Conservation (phyloP, 2,888 invertebrate species). For the Ectobius pallidus region DNA sequence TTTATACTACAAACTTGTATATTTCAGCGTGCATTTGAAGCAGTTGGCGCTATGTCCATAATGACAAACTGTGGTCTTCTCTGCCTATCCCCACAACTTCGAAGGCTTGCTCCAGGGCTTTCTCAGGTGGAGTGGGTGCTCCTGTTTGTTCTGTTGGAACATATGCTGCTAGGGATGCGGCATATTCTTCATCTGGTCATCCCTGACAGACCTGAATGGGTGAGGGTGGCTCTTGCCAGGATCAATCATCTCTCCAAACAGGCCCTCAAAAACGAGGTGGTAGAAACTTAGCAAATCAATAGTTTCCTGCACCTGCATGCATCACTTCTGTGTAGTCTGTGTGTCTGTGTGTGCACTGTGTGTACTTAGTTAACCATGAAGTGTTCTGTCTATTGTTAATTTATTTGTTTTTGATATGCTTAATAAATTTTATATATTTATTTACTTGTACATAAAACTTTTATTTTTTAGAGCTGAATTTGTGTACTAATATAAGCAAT, state of each 20-base stretch:
- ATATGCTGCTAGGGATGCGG: constrained; percentile 68
- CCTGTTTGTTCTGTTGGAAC: constrained; percentile 71
- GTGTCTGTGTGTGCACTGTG: too few species aligned
- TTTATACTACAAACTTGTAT: too few species aligned
- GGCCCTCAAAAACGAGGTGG: constrained; percentile 64
- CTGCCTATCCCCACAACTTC: constrained; percentile 69
- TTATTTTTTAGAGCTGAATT: too few species aligned
- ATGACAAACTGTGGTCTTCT: constrained; percentile 77
- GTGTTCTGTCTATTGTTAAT: too few species aligned
- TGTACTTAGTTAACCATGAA: too few species aligned
- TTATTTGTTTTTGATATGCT: too few species aligned
- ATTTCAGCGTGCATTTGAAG: constrained; percentile 67
- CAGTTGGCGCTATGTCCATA: constrained; percentile 70
- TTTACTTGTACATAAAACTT: too few species aligned
- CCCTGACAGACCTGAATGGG: constrained; percentile 73
- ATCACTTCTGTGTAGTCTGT: too few species aligned
- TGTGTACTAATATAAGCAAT: too few species aligned
- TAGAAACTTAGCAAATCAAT: neutral
- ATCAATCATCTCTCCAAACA: constrained; percentile 66
- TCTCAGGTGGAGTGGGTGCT: constrained; percentile 60
- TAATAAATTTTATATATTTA: too few species aligned
- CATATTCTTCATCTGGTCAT: constrained; percentile 70
- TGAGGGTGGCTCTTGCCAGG: constrained; percentile 65
- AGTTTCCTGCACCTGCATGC: too few species aligned
- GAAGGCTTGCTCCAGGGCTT: constrained; percentile 54